Evolutionary conservation across 2,113 vertebrate genomes (phyloP), one percentile per base, ranked within the genome.

Genomic region (Saccopteryx leptura): DNA sequence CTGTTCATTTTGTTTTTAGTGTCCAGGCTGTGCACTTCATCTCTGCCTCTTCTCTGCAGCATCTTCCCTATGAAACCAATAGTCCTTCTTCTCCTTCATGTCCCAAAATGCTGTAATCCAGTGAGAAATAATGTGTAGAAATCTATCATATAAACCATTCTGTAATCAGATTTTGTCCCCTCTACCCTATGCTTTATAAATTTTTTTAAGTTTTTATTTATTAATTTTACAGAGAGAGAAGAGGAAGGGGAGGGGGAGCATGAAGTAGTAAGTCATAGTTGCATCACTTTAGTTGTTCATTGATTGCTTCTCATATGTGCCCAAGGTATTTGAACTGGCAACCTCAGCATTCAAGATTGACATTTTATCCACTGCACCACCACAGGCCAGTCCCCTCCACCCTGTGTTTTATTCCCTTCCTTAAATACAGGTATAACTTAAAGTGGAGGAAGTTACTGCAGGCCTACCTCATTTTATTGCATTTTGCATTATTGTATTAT

Each of bases 1-100:
- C 28, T 92, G 15, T 92, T 91, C 95, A 60, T 89, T 79, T 68
- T 26, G 12, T 76, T 61, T 76, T 63, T 94, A 68, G 12, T 19
- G 31, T 81, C 31, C 52, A 50, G 56, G 0, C 50, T 86, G n/a
- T 68, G 76, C 61, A 50, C 26, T 9, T 48, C n/a, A 48, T 52
- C 60, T 69, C n/a, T 95, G 66, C n/a, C 10, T 61, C 63, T 87
- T 46, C 63, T 78, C 52, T n/a, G 18, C 8, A 21, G 89, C 58
- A 48, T 74, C 28, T 83, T 93, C 83, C 39, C 94, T 91, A 48
- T 63, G 26, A 68, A 97, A 79, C 19, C 28, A 58, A 4, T 48
- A 52, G 8, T 9, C 3, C 3, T 7, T 88, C 9, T 80, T 39
- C 66, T 24, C n/a, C 18, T 39, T 72, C 33, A 52, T 33, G n/a